Conservation (phyloP, 2,113 vertebrate species). For the Rattus norvegicus region GRCr8 NC_086025.1:32977001-32977500, state of each 20-base stretch:
- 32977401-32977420: neutral
- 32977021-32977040: constrained; percentile 39
- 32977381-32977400: neutral
- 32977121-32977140: constrained; percentile 38
- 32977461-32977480: neutral
- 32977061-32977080: constrained; percentile 55
- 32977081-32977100: constrained; percentile 67
- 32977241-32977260: constrained; percentile 27
- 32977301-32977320: neutral
- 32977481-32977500: neutral
- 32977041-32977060: constrained; percentile 61
- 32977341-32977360: neutral
- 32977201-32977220: constrained; percentile 52
- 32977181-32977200: constrained; percentile 27
- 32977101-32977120: constrained; percentile 35
- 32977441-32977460: neutral
- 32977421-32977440: constrained; percentile 14
- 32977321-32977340: neutral
- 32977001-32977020: neutral
- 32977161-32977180: constrained; percentile 12
- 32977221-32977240: neutral
- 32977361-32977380: rapidly evolving
- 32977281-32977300: neutral
- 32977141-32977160: constrained; percentile 39
- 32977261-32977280: constrained; percentile 1